Percentiles rank a stretch among this genome's conserved stretches.
phyloP scores from a whole-genome alignment of 1,140 invertebrate species.

The Cryptotermes secundus region DNA sequence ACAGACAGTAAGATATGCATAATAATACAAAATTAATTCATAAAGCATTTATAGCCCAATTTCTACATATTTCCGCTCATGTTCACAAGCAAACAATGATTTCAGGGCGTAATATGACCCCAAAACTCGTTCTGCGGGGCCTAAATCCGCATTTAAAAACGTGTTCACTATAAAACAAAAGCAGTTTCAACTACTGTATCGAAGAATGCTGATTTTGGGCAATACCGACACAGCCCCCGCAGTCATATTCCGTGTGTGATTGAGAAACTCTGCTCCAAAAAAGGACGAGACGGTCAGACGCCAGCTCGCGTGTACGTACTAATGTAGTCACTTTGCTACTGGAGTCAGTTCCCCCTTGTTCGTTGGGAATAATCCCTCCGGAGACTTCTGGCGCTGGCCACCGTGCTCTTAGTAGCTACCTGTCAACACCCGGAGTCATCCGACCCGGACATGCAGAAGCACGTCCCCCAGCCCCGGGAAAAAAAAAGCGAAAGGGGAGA shows the following conservation, averaged over 20 bases:
- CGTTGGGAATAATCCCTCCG: slow-evolving; percentile 22
- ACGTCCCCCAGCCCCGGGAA: not conserved
- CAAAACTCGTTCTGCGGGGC: too few species aligned
- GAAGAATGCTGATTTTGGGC: too few species aligned
- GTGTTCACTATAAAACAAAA: too few species aligned
- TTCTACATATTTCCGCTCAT: too few species aligned
- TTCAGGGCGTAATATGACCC: too few species aligned
- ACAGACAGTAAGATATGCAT: too few species aligned
- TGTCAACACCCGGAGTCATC: slow-evolving; percentile 24
- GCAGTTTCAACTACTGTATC: too few species aligned
- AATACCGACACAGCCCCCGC: too few species aligned
- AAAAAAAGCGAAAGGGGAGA: not conserved
- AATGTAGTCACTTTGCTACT: slow-evolving; percentile 24
- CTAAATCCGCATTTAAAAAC: too few species aligned
- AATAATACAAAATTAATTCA: too few species aligned
- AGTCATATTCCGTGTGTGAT: not conserved
- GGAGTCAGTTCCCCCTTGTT: not conserved
- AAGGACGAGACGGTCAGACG: not conserved
- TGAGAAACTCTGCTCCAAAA: not conserved
- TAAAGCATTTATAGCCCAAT: too few species aligned
- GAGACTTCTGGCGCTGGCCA: slow-evolving; percentile 14
- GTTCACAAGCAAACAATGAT: too few species aligned
- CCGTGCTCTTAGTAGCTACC: not conserved
- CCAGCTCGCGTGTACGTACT: not conserved
- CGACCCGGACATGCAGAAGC: not conserved